Evolutionary conservation across 1,140 invertebrate species (phyloP), one percentile per base, ranked within the genome.

Genomic region (Lasaia peninsularis): DNA sequence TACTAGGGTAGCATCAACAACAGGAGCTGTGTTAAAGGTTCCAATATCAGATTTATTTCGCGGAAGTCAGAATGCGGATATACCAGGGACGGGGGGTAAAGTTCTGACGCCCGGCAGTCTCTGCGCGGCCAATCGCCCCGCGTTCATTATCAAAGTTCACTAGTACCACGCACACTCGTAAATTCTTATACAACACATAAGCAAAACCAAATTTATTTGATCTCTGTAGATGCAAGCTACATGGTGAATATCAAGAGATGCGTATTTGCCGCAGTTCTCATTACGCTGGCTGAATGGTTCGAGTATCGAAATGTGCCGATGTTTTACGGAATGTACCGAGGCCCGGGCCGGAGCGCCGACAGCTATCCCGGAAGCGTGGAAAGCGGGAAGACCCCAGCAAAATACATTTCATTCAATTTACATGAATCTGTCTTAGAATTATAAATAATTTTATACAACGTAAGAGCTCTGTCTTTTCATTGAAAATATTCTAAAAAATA

Each of bases 111-210:
- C 67, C 56, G 56, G 55, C 62, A 63, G 56, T 63, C 69, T 68
- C 65, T 53, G 59, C 71, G 71, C 74, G 73, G 77, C 71, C 79
- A 77, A 78, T 74, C 70, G 74, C 73, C 77, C 69, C 73, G 71
- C 66, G 84, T 87, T 87, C 84, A 87, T 87, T 87, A 85, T 78
- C 81, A 87, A 87, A 85, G 84, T 87, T 87, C 82, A 86, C 75
- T 80, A 78, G 75, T 79, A 78, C 80, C 73, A 32, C 63, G 67
- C 75, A 78, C 74, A 73, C 34, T 52, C 16, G 60, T 52, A 67
- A 28, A 44, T 37, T 48, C 40, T 56, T 51, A 49, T 21, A 65
- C 54, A 58, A 64, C 59, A 60, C 65, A 65, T 52, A 62, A 33
- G 31, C 55, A 31, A 37, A 62, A 56, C 66, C 61, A 61, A 51